Evolutionary conservation across 2,797 vertebrate species (phyloP).

Genomic region (Tragopan temminckii): DNA sequence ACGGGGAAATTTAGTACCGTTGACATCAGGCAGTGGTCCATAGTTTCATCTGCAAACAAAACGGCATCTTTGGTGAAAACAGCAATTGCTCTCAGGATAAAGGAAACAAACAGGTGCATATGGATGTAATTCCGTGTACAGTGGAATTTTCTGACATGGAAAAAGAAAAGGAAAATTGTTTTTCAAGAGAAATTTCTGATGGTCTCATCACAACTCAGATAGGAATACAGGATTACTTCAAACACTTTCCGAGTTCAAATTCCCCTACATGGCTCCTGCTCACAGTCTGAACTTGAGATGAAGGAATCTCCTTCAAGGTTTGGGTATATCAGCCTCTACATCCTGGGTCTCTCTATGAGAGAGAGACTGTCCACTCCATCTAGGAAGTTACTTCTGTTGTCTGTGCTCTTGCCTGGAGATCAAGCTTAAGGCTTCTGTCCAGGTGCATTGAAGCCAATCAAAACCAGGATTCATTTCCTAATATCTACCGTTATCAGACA

Average conservation of each 20-base stretch:
- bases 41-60: slow-evolving; percentile 89
- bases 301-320: neutral
- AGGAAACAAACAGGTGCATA: slow-evolving; percentile 92
- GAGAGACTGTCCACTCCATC: no score
- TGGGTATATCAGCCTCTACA: neutral
- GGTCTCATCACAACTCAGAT: neutral
- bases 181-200: neutral
- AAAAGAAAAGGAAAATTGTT: neutral
- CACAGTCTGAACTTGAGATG: neutral
- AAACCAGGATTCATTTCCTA: neutral
- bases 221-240: fast-evolving
- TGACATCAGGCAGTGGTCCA: slow-evolving; percentile 91
- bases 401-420: neutral
- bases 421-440: neutral
- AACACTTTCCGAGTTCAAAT: neutral
- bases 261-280: neutral
- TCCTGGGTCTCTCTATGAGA: neutral
- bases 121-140: slow-evolving; percentile 94
- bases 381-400: neutral
- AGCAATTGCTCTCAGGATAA: slow-evolving; percentile 88
- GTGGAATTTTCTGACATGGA: slow-evolving; percentile 88
- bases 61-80: slow-evolving; percentile 92
- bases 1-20: slow-evolving; percentile 77
- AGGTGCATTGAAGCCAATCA: neutral
- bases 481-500: neutral